Percentiles rank a stretch among this genome's conserved stretches.
These are phyloP conservation scores for Macrosteles quadrilineatus DNA, from an alignment of 1,140 invertebrate genomes.

Conservation along the genomic window DNA sequence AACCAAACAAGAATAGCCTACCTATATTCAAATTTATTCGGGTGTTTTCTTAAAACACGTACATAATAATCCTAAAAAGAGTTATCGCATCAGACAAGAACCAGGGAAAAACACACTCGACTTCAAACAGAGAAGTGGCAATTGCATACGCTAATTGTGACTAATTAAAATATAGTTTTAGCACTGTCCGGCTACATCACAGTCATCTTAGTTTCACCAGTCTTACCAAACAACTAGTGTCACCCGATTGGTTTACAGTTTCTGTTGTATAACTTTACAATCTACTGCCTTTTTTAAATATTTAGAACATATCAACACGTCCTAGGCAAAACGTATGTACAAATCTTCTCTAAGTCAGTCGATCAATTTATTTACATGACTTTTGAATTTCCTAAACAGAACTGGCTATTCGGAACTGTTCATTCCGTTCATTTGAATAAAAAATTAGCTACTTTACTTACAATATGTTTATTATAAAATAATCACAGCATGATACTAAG, in stretches of 20 bases:
- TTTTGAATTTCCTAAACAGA: background rate
- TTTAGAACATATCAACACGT: constrained; percentile 13
- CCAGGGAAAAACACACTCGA: too few species aligned
- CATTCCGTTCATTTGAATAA: background rate
- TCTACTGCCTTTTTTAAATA: background rate
- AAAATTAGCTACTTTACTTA: background rate
- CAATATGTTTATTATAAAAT: background rate
- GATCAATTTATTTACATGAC: background rate
- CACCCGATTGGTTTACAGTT: background rate
- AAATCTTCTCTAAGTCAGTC: background rate
- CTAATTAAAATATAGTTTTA: too few species aligned
- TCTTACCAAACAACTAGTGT: background rate
- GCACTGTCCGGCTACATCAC: background rate
- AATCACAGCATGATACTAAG: background rate
- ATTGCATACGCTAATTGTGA: too few species aligned
- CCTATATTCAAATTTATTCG: too few species aligned
- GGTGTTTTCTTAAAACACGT: too few species aligned
- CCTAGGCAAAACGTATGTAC: background rate
- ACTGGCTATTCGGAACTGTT: background rate
- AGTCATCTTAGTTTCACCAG: background rate
- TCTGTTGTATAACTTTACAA: background rate
- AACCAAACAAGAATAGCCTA: too few species aligned
- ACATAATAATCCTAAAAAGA: too few species aligned
- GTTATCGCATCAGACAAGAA: too few species aligned
- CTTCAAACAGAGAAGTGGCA: too few species aligned